Evolutionary conservation across 2,888 invertebrate species (phyloP), one percentile per base, ranked within the genome.

Genomic region (Mechanitis mazaeus): DNA sequence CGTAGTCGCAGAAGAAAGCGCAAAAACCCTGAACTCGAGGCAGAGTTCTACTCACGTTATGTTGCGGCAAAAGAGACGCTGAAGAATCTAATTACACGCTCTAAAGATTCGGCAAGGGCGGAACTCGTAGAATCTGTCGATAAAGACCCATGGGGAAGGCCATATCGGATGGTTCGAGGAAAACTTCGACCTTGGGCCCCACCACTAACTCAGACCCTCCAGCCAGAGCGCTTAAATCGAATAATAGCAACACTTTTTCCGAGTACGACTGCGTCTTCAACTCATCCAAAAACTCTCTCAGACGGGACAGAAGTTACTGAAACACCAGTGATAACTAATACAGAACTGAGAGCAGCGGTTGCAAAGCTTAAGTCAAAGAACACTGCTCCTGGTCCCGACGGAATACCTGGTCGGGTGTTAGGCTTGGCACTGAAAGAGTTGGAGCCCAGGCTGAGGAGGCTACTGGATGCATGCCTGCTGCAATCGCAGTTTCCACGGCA

Each of bases 351-450:
- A 1, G 33, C 28, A 5, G 61, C 54, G 4, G 45, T 61, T 1
- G 9, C 4, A 5, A 55, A 60, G 7, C 33, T 67, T 12, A 45
- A 11, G n/a, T 31, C 33, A 0, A 28, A 55, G 11, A 67, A 65
- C 9, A 64, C 60, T n/a, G 60, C 64, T 2, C 65, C 62, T 9
- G 61, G 65, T n/a, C 58, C 60, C 2, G 61, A 67, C 38, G 58
- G 63, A n/a, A 58, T 67, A 28, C 61, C 66, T 2, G 59, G 64
- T 6, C 59, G 55, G 11, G 66, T 47, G 9, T 59, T 58, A 60
- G 55, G 56, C 20, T 3, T 64, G 7, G 9, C 60, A 9, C 45
- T 55, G n/a, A 12, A 45, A 9, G 12, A 20, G 20, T 35, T 63
- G 4, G 64, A 59, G 3, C 46, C 45, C 9, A 64, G 64, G n/a